Percentiles rank a stretch among this genome's conserved stretches.
Evolutionary conservation across 2,797 vertebrate species (phyloP).

Genomic region (Cuculus canorus): DNA sequence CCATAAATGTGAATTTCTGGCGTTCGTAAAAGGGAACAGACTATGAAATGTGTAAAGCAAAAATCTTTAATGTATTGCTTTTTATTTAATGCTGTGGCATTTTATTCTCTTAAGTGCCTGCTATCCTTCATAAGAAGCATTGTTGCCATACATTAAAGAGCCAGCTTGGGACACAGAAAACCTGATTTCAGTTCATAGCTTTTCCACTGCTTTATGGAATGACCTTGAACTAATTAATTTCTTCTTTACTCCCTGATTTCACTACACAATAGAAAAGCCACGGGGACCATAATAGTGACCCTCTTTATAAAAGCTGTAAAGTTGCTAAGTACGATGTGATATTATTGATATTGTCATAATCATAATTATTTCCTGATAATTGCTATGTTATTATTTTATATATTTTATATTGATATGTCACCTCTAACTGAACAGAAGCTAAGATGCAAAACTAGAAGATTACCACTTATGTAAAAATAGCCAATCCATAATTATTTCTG

Average conservation of each 20-base stretch:
- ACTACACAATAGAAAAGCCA: background rate
- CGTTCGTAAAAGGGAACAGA: background rate
- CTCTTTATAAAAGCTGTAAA: background rate
- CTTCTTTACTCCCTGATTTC: background rate
- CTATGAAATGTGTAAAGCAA: background rate
- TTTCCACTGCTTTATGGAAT: background rate
- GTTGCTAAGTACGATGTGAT: background rate
- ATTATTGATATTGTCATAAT: background rate
- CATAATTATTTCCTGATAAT: background rate
- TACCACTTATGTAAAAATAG: background rate
- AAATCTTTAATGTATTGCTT: background rate
- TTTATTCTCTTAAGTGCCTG: background rate
- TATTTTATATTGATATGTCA: background rate
- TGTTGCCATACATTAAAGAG: background rate
- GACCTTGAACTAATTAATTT: conserved; percentile 47
- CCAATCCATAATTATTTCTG: background rate
- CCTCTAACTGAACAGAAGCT: background rate
- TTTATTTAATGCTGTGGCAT: background rate
- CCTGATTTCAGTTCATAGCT: conserved; percentile 18
- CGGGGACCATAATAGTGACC: background rate
- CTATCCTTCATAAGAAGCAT: background rate
- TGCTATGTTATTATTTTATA: background rate
- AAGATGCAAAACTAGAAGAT: background rate
- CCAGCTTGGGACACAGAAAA: background rate
- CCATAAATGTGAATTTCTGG: background rate